Evolutionary conservation across 2,113 vertebrate species (phyloP).

Genomic region (Pseudopipra pipra): DNA sequence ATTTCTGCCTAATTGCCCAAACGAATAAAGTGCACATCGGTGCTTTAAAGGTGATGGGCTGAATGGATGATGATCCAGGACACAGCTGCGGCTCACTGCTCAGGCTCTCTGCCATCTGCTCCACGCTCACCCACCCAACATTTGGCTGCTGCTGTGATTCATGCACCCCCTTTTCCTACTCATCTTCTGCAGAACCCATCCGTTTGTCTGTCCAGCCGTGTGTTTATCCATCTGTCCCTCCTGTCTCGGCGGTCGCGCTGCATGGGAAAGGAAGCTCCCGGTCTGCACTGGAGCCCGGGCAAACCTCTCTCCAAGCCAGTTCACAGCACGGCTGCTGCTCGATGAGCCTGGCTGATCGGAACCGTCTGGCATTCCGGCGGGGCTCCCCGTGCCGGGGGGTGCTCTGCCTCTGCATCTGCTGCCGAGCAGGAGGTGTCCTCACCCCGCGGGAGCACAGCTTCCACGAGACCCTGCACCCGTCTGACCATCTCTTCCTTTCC

Average conservation of each 20-base stretch:
- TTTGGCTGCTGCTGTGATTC: neutral
- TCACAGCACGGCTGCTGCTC: neutral
- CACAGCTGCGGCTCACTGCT: slow-evolving; percentile 87
- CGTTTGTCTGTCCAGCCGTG: neutral
- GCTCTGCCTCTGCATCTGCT: neutral
- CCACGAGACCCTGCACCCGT: accelerated
- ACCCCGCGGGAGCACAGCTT: accelerated
- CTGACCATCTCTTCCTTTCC: neutral
- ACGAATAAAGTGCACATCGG: slow-evolving; percentile 85
- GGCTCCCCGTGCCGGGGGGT: accelerated
- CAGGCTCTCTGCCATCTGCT: slow-evolving; percentile 87
- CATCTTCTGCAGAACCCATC: neutral
- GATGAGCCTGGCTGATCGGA: neutral
- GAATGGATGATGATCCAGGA: slow-evolving; percentile 81
- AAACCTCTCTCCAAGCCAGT: neutral
- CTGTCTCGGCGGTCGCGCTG: accelerated
- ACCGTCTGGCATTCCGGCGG: accelerated
- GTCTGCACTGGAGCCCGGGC: neutral
- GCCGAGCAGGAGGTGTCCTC: accelerated
- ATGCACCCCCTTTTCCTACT: neutral
- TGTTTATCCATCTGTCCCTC: neutral
- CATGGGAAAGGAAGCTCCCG: neutral
- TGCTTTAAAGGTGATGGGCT: slow-evolving; percentile 82
- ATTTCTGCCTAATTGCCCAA: slow-evolving; percentile 93
- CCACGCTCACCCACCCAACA: slow-evolving; percentile 25